Evolutionary conservation across 2,888 invertebrate species (phyloP), one percentile per base, ranked within the genome.

Genomic region (Acanthosepion lycidas): DNA sequence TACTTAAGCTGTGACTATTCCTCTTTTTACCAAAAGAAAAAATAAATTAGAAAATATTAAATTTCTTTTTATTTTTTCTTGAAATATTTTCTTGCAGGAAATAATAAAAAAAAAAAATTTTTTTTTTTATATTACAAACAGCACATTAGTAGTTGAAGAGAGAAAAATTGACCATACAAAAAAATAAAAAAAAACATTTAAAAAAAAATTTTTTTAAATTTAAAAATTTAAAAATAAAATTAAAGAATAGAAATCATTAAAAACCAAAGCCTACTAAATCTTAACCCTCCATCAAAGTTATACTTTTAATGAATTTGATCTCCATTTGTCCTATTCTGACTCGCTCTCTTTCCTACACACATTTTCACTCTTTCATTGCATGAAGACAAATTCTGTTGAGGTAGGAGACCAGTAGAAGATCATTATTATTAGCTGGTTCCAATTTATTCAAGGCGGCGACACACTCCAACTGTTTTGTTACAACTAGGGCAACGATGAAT

Each of bases 401-500:
- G 15, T 78, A 9, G 78, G 78, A 78, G n/a, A 78, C 15, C n/a
- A 33, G 78, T n/a, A 5, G n/a, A 33, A 78, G 12, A n/a, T 0
- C n/a, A 78, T 78, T 33, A 33, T 12, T 78, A 78, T 78, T n/a
- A 5, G 78, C 18, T 78, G 78, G 78, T 78, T 78, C 33, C 78
- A 23, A 28, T 49, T 48, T 92, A 94, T 33, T 23, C 28, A 12
- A 94, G 59, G 55, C 94, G 53, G 23, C 55, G n/a, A 95, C 95
- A 95, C 6, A 95, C 91, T 33, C 95, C 95, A 48, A 95, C 94
- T 15, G 95, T 26, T 48, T 95, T 94, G 78, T 94, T 95, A 94
- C 95, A 95, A 94, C 94, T 95, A 18, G 95, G 95, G 94, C 95
- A 95, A 26, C 51, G 95, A 49, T 95, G 95, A 91, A 95, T 93